Base-by-base conservation (phyloP, 2,888 invertebrate species). In the Luffia ferchaultella region DNA sequence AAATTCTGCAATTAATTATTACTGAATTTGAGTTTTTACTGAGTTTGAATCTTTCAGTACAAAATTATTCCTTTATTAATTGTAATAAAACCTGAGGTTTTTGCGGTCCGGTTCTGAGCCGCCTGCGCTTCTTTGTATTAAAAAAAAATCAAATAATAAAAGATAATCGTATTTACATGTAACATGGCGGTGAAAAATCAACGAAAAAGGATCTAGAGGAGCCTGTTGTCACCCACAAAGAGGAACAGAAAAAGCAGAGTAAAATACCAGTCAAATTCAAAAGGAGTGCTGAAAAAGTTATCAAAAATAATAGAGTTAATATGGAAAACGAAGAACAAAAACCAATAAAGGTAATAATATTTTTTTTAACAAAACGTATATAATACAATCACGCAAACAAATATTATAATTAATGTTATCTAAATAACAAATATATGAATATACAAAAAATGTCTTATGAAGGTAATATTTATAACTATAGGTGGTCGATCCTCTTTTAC, bases 241-340 rank as follows among this genome's bases (percentile, higher is more conserved):
- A 61, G 12, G 60, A 60, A 1, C 66, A 61, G n/a, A 73, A 62
- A 50, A 45, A 53, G 0, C 69, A 55, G 42, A 71, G 76, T 0
- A 73, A 62, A 54, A 79, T 80, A 18, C 82, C 80, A 0, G 66
- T 62, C 0, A 65, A 64, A 40, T 69, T 78, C 49, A 67, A 61
- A 18, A 66, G 71, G 30, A 68, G 68, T 0, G 69, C 65, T 0
- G 67, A 74, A 2, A 68, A 55, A 40, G 60, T 76, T 0, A 65
- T 59, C 9, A 56, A 57, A 2, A 65, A 61, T 41, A 3, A 60
- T 20, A 58, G 58, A 46, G 59, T 57, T 40, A 57, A 60, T 1
- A 55, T 54, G 40, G 61, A 58, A 1, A 52, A 50, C 2, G 57
- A 52, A 7, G 61, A 59, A 43, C 30, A 12, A 7, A 30, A 30